Evolutionary conservation across 2,888 invertebrate species (phyloP).

Genomic region (Sinodicranocentrus sp.): DNA sequence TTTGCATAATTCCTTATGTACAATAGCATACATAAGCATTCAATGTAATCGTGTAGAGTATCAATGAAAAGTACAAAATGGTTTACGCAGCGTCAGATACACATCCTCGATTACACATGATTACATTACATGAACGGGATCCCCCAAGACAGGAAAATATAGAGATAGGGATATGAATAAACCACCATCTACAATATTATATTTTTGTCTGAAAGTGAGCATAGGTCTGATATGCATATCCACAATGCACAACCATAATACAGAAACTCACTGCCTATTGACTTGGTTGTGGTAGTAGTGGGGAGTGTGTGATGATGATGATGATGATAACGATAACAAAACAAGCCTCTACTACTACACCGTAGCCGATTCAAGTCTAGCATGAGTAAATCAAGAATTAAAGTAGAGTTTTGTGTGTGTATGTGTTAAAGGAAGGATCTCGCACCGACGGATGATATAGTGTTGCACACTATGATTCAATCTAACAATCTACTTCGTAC

Average conservation of each 20-base stretch:
- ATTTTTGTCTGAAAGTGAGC: too few relatives aligned
- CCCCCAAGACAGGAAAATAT: conserved; percentile 3
- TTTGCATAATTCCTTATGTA: too few relatives aligned
- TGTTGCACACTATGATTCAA: neutral
- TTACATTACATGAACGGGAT: conserved; percentile 11
- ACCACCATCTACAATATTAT: conserved; percentile 1
- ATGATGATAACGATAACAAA: conserved; percentile 41
- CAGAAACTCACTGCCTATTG: neutral
- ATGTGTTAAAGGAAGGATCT: conserved; percentile 26
- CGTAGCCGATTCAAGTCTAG: conserved; percentile 13
- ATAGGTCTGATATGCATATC: too few relatives aligned
- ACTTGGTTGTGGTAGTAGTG: conserved; percentile 20
- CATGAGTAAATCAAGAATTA: conserved; percentile 21
- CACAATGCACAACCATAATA: too few relatives aligned
- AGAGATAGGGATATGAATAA: neutral
- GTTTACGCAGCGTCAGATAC: conserved; percentile 21
- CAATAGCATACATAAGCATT: neutral
- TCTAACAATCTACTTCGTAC: too few relatives aligned
- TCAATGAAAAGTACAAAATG: conserved; percentile 9
- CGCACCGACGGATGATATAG: conserved; percentile 7
- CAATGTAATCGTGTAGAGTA: neutral
- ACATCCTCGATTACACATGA: conserved; percentile 28
- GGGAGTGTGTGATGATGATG: conserved; percentile 23
- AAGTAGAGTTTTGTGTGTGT: conserved; percentile 1
- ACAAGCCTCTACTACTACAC: neutral